Base-by-base conservation (phyloP, 2,113 vertebrate species). In the Emydura subglobosa region DNA sequence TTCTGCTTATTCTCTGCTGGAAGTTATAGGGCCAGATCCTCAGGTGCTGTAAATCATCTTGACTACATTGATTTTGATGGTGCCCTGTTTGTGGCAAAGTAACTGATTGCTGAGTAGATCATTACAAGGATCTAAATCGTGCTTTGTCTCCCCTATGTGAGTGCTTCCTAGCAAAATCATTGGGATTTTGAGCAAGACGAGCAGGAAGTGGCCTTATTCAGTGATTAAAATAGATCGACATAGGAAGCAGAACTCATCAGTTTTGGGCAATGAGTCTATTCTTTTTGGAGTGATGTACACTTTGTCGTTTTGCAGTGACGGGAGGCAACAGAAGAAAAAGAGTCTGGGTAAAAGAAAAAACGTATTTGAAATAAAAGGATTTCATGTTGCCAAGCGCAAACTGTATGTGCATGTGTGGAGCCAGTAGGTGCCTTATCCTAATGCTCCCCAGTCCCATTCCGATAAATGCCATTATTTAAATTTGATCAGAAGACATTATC, bases 21-120 rank as follows among this genome's bases (percentile, higher is more conserved):
- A 86, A 9, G 11, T 55, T 34, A n/a, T 49, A 47, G 34, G 49
- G n/a, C 55, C 68, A 0, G 0, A 59, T 5, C 39, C 1, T 16
- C 13, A n/a, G 74, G 5, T 78, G 42, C 39, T 78, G 42, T 78
- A 78, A 78, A 78, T 78, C 42, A 78, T 22, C 24, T 47, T 47
- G 11, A 6, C 42, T 7, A 22, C 0, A 0, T 14, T 17, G 6
- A 8, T 1, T 1, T 31, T 29, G 29, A 42, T 0, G 0, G 55
- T n/a, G 61, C 17, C n/a, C 7, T 0, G 0, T 25, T 34, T 78
- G 59, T 14, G 24, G 11, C 39, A 7, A 17, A 34, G 22, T 25
- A 0, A 0, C 55, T 47, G 47, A 19, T 12, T 39, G 34, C 19
- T 65, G 55, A 80, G 55, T 50, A 17, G 72, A 50, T 78, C 0